Conservation (phyloP, 2,113 vertebrate genomes). For the Corythoichthys intestinalis region DNA sequence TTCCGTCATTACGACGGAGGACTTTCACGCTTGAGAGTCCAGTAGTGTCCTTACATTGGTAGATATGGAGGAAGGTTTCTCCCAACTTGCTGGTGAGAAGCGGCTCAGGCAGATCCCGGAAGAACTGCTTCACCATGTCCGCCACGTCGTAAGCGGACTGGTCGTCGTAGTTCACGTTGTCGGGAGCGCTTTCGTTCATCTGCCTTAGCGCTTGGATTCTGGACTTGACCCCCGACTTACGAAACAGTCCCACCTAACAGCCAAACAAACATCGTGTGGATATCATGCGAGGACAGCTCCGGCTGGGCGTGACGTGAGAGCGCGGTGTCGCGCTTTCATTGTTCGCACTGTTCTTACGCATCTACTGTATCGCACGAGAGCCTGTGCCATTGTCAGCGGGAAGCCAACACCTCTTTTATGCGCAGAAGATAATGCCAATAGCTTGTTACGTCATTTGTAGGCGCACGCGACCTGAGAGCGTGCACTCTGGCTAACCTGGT, state of each 20-base stretch:
- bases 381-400: conserved; percentile 5
- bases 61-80: conserved; percentile 96
- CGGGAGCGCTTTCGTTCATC: conserved; percentile 91
- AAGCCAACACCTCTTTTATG: conserved; percentile 3
- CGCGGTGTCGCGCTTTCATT: background rate
- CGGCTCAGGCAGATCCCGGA: conserved; percentile 93
- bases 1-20: too few relatives aligned
- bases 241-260: conserved; percentile 90
- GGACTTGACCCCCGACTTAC: conserved; percentile 96
- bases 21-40: too few relatives aligned
- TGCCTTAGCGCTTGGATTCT: conserved; percentile 91
- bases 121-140: conserved; percentile 98
- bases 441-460: conserved; percentile 14
- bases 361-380: conserved; percentile 1
- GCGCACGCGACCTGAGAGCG: conserved; percentile 2
- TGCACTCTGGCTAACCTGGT: conserved; percentile 80
- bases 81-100: conserved; percentile 94
- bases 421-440: conserved; percentile 1
- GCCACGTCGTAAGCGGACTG: conserved; percentile 96
- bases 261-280: conserved; percentile 4
- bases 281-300: background rate
- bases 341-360: background rate
- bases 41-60: conserved; percentile 82
- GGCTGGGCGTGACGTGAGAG: background rate
- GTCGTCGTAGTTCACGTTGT: conserved; percentile 89